A percentile compares a stretch with the other conserved stretches of the same genome.
Evolutionary conservation across 2,113 vertebrate species (phyloP).

Genomic region (Dipodomys merriami): DNA sequence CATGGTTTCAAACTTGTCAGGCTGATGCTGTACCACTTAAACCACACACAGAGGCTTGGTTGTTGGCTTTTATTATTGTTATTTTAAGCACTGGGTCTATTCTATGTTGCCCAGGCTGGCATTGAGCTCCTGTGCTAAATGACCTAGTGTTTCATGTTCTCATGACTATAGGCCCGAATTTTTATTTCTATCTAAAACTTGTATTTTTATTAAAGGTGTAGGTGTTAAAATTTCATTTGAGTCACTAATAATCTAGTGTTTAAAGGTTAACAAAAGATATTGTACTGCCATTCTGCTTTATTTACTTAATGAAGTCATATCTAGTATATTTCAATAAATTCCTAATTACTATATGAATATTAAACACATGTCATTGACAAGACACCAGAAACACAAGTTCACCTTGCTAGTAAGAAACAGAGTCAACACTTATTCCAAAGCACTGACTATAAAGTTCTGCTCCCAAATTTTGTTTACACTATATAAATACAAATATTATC

Average conservation of each 20-base stretch:
- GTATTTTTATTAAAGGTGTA: too few relatives aligned
- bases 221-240: not conserved
- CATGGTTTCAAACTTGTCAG: too few relatives aligned
- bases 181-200: too few relatives aligned
- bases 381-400: not conserved
- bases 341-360: not conserved
- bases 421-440: not conserved
- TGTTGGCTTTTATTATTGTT: too few relatives aligned
- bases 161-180: too few relatives aligned
- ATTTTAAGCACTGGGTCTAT: too few relatives aligned
- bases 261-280: not conserved
- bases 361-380: not conserved
- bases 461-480: not conserved
- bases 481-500: not conserved
- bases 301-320: not conserved
- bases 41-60: too few relatives aligned
- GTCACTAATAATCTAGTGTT: not conserved
- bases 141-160: too few relatives aligned
- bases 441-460: not conserved
- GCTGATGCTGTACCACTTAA: too few relatives aligned
- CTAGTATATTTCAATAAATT: not conserved
- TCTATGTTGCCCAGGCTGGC: too few relatives aligned
- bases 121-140: too few relatives aligned
- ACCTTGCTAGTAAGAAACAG: not conserved
- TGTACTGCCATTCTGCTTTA: not conserved